These are phyloP conservation scores for Mesocricetus auratus DNA, from an alignment of 2,113 vertebrate genomes.

Conservation along the genomic window DNA sequence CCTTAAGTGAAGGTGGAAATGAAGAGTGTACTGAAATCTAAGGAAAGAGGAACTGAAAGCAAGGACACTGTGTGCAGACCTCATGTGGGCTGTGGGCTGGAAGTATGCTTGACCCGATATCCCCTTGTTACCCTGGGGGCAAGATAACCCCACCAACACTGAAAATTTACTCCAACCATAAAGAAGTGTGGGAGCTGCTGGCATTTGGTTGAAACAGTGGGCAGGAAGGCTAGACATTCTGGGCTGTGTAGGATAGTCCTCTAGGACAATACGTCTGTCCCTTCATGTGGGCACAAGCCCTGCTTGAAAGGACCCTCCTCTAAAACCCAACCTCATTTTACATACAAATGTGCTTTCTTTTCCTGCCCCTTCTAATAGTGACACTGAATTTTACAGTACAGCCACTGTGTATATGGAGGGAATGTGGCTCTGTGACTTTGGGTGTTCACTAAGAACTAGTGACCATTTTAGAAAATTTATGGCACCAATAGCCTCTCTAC, in stretches of 20 bases:
- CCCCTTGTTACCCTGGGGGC: background rate
- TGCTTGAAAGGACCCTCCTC: background rate
- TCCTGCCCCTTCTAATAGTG: background rate
- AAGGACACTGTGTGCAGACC: background rate
- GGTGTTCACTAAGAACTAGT: background rate
- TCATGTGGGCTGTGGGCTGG: background rate
- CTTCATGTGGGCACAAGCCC: background rate
- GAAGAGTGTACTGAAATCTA: fast-evolving
- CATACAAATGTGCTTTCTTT: background rate
- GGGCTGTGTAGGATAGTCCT: too few species aligned
- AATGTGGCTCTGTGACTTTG: background rate
- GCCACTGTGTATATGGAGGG: background rate
- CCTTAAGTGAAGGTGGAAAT: background rate
- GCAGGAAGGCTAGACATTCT: background rate
- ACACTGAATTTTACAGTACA: background rate
- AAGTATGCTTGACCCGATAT: fast-evolving
- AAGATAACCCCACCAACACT: background rate
- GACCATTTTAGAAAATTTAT: constrained; percentile 2
- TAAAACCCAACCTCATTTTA: background rate
- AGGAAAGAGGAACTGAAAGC: background rate
- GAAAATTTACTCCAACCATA: background rate
- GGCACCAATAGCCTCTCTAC: background rate
- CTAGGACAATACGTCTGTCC: background rate
- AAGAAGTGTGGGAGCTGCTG: background rate
- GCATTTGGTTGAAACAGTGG: background rate